Base-by-base conservation (phyloP, 1,140 invertebrate genomes). In the Lepidurus packardi region DNA sequence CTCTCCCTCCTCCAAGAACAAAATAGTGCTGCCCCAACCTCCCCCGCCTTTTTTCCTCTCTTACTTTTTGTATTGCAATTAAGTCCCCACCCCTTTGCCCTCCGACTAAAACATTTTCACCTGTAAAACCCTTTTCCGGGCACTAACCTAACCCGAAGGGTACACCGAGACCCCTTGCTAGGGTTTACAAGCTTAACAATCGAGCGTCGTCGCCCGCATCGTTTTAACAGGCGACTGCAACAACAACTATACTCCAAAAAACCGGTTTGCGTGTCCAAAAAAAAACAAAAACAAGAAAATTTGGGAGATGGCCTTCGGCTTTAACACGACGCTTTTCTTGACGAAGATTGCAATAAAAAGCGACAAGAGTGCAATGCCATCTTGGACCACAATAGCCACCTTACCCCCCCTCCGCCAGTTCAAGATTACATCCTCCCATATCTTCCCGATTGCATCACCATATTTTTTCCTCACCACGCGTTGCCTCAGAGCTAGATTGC, bases 191-290 rank as follows among this genome's bases (percentile, higher is more conserved):
- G 4, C 53, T 65, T 6, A 65, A 65, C 53, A 65, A 65, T n/a
- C 16, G 16, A 65, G 53, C 53, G 53, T 65, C 53, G 53, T 65
- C 53, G 53, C 53, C 53, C 53, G 53, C 53, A 65, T 65, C 53
- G 53, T 16, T n/a, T n/a, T 65, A 21, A 65, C 53, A n/a, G 10
- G 16, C 16, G 45, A 21, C 53, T n/a, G 21, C 21, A 65, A 65
- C 53, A 65, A 65, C 53, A 13, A 7, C 53, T 16, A 47, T 5
- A 11, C 10, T 7, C 45, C 10, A 47, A 47, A 47, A 47, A 47
- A 65, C 53, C 53, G 53, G 53, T 65, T 65, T 47, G 16, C 7
- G 53, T n/a, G 7, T 21, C n/a, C 4, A 65, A 21, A 13, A 65
- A 65, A 65, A 65, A 65, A 21, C 53, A n/a, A n/a, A n/a, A n/a